Conservation (phyloP, 2,888 invertebrate species). For the Acleris emargana region DNA sequence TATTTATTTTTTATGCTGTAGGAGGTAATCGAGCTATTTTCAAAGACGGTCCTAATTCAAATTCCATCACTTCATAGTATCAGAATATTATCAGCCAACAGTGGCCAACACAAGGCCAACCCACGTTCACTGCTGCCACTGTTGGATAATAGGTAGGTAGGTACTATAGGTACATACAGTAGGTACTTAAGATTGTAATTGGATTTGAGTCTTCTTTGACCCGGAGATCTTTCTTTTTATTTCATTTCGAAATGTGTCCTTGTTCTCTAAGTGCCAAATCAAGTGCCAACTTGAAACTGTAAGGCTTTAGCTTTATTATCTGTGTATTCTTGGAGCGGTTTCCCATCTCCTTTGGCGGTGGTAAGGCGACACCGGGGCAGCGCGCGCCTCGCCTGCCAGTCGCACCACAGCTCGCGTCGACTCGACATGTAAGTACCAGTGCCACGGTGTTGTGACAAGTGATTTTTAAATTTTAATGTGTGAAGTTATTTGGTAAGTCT, state of each 20-base stretch:
- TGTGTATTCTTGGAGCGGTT: slow-evolving; percentile 67
- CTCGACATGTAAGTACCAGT: slow-evolving; percentile 83
- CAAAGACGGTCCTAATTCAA: no score
- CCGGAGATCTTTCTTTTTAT: slow-evolving; percentile 36
- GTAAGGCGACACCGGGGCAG: slow-evolving; percentile 79
- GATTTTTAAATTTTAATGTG: slow-evolving; percentile 60
- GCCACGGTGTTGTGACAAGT: slow-evolving; percentile 61
- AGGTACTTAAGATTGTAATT: no score
- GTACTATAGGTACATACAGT: no score
- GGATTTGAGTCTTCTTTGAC: no score
- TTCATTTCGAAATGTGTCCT: slow-evolving; percentile 3
- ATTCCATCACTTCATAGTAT: no score
- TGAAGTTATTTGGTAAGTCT: slow-evolving; percentile 51
- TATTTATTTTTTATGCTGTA: no score
- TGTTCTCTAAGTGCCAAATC: slow-evolving; percentile 1
- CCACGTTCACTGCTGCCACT: no score
- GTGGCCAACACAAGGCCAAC: no score
- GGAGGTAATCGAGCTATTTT: no score
- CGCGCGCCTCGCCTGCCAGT: slow-evolving; percentile 70
- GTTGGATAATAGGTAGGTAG: no score
- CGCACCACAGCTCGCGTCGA: slow-evolving; percentile 83
- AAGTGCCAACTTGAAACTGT: slow-evolving; percentile 33
- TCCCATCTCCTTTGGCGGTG: slow-evolving; percentile 78
- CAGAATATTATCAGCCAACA: no score
- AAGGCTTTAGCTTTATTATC: slow-evolving; percentile 55